phyloP scores from a whole-genome alignment of 2,888 invertebrate species.

The Imbricaverruca yamaguchii region DNA sequence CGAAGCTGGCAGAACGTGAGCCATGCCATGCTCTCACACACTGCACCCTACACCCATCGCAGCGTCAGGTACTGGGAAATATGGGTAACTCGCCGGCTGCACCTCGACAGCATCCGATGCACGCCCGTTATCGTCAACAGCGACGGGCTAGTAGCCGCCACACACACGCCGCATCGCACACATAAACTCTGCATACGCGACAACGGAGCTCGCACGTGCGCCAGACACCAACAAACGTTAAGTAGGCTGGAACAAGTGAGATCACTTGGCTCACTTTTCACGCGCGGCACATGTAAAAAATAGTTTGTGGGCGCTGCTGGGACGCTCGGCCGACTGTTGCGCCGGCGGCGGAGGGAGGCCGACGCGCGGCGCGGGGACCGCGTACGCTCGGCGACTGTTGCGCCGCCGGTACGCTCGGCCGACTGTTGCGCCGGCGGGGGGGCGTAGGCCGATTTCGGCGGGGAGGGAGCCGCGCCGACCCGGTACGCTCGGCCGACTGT shows the following conservation, averaged over 20 bases:
- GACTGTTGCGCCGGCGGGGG: background rate
- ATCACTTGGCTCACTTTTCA: constrained; percentile 17
- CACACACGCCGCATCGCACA: background rate
- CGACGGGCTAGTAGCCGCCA: background rate
- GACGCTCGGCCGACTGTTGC: background rate
- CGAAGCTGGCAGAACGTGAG: too few species aligned
- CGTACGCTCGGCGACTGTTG: too few species aligned
- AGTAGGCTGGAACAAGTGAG: constrained; percentile 15
- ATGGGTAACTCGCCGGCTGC: background rate
- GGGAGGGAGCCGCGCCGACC: background rate
- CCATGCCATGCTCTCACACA: too few species aligned
- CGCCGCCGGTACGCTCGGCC: background rate
- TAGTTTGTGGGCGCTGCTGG: background rate
- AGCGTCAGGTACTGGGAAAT: constrained; percentile 10
- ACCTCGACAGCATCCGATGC: too few species aligned
- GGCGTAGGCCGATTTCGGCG: too few species aligned
- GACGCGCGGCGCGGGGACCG: too few species aligned
- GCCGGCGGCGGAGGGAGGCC: background rate
- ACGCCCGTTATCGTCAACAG: too few species aligned
- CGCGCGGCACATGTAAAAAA: constrained; percentile 4
- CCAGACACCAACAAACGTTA: background rate
- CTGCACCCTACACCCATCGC: background rate
- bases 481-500: background rate
- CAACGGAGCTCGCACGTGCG: background rate
- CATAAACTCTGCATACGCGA: background rate